phyloP scores from a whole-genome alignment of 2,888 invertebrate species.

The Ganaspis brasiliensis region DNA sequence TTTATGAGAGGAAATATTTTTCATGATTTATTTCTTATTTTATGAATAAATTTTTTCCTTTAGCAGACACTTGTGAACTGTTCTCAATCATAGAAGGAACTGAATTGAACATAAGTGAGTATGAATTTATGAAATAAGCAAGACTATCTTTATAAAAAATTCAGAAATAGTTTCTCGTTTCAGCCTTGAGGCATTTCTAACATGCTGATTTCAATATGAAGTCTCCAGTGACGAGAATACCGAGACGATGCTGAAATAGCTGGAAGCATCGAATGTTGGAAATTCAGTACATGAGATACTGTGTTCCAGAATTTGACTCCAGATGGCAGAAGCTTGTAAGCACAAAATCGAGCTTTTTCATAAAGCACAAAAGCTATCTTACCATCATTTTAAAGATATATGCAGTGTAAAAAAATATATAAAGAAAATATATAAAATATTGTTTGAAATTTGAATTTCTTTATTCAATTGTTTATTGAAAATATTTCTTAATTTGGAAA shows the following conservation, averaged over 20 bases:
- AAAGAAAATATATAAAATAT: no score
- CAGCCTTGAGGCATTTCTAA: not conserved
- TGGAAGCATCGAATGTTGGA: slow-evolving; percentile 17
- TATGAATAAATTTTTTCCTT: no score
- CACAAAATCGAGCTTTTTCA: slow-evolving; percentile 19
- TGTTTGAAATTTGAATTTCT: no score
- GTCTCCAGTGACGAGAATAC: slow-evolving; percentile 9
- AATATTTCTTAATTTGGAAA: no score
- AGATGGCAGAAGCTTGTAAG: slow-evolving; percentile 68
- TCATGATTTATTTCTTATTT: no score
- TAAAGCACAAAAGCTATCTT: not conserved
- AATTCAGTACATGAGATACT: slow-evolving; percentile 53
- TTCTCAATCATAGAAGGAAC: not conserved
- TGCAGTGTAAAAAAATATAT: no score
- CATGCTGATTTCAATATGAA: slow-evolving; percentile 5
- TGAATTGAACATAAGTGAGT: not conserved
- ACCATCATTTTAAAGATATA: not conserved
- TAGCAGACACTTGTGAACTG: not conserved
- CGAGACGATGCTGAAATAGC: slow-evolving; percentile 2
- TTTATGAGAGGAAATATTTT: no score
- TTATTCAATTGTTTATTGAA: no score
- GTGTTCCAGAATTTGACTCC: slow-evolving; percentile 58
- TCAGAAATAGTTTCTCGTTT: not conserved
- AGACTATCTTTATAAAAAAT: not conserved
- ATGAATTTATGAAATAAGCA: not conserved